Percentiles rank a stretch among this genome's conserved stretches.
These are phyloP conservation scores for Pelmatolapia mariae DNA, from an alignment of 2,113 vertebrate species.

Conservation along the genomic window DNA sequence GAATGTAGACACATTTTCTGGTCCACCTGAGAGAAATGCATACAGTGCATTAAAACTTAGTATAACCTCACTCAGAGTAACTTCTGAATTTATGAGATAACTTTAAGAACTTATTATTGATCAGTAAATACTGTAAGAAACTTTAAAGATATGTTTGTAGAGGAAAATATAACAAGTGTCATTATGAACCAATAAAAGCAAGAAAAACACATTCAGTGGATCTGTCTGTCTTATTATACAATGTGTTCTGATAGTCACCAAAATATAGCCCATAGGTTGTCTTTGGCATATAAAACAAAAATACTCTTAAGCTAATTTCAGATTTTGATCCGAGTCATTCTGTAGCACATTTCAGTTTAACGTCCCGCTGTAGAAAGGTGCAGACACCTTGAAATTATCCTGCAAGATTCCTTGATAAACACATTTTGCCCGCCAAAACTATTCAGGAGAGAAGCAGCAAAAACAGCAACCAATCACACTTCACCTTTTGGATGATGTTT, in stretches of 20 bases:
- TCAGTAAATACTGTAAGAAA: background rate
- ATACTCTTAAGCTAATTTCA: background rate
- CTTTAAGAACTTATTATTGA: background rate
- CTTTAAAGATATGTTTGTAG: background rate
- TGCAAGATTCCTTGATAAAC: background rate
- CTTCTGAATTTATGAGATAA: background rate
- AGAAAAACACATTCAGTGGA: background rate
- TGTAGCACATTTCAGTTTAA: background rate
- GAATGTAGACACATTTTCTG: conserved; percentile 30
- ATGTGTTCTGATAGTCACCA: background rate
- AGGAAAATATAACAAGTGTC: background rate
- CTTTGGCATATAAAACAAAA: background rate
- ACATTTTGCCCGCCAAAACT: rapidly evolving
- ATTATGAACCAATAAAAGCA: background rate
- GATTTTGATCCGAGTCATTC: background rate
- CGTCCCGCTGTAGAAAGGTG: background rate
- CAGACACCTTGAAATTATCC: background rate
- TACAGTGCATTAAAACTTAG: background rate
- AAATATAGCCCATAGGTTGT: background rate
- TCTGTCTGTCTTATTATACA: background rate
- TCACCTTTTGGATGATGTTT: background rate
- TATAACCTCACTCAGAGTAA: background rate
- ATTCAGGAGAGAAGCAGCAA: background rate
- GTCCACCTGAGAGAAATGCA: conserved; percentile 61
- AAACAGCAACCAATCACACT: background rate